Base-by-base conservation (phyloP, 2,888 invertebrate species). In the Drosophila glabriapex region DNA sequence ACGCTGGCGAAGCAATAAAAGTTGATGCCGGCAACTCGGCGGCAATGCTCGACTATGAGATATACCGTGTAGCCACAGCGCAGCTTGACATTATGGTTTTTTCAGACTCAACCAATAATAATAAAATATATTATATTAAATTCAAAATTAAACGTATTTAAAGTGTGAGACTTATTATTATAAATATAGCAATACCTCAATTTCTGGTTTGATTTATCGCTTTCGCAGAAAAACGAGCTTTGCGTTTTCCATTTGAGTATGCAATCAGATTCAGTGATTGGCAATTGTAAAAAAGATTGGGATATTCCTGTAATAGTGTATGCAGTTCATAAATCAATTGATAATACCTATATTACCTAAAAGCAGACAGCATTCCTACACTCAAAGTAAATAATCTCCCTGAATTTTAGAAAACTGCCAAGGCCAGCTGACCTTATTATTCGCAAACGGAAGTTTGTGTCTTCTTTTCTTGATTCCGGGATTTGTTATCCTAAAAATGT, bases 1-100 rank as follows among this genome's bases (percentile, higher is more conserved):
- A 53, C 68, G 85, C 85, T 78, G 73, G 70, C 90, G 61, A 61
- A 68, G 85, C 90, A 76, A 88, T 88, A 90, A 90, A 85, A 85
- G 54, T 82, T 80, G 58, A 68, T 52, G 68, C 61, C 49, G 54
- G 56, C 43, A 68, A 70, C 16, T 25, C 25, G 25, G 9, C 29
- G 16, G 12, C 6, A 6, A 3, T 22, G 22, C 22, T 41, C 49
- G 59, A 56, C 54, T 46, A 12, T 12, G 1, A 56, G 19, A 12
- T 1, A 65, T 73, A 55, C 33, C 43, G 58, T 68, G 49, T 37
- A 33, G 6, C 10, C 28, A 14, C 14, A 22, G 3, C 1, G 7
- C 7, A 46, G 22, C 41, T 1, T 5, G 22, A 12, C 22, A 5
- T 43, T 12, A 2, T 43, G 14, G 14, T 6, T 12, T 6, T 4